Evolutionary conservation across 2,797 vertebrate genomes (phyloP).

Genomic region (Acrossocheilus fasciatus): DNA sequence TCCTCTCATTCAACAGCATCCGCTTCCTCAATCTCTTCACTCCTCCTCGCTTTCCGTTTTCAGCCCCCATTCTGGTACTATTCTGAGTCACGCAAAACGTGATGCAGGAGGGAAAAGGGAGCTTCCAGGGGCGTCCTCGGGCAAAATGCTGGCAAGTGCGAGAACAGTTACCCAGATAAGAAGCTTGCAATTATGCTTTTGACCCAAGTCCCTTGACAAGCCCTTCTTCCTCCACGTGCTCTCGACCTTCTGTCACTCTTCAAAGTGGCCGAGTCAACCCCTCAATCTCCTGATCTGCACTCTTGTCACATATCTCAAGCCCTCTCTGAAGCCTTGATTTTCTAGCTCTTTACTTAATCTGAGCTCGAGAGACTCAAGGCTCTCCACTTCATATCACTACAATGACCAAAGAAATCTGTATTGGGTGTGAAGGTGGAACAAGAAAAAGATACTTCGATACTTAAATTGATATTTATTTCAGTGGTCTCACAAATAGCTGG

Average conservation of each 20-base stretch:
- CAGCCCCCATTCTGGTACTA: neutral
- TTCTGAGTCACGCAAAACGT: constrained; percentile 30
- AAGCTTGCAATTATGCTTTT: constrained; percentile 21
- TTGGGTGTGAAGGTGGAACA: neutral
- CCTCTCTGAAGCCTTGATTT: constrained; percentile 24
- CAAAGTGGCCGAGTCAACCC: constrained; percentile 6
- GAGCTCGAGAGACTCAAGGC: constrained; percentile 6
- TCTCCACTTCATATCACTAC: neutral
- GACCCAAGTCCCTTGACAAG: constrained; percentile 8
- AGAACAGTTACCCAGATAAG: constrained; percentile 16
- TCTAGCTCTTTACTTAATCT: constrained; percentile 10
- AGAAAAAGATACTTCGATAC: neutral
- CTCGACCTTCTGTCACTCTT: constrained; percentile 5
- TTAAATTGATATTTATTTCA: neutral
- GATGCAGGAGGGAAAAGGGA: constrained; percentile 3
- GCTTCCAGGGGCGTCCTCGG: neutral
- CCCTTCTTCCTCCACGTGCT: neutral
- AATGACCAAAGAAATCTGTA: constrained; percentile 1
- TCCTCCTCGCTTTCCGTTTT: constrained; percentile 27
- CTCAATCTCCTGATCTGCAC: constrained; percentile 25
- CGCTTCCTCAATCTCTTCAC: constrained; percentile 13
- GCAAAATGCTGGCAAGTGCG: neutral
- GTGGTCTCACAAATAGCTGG: neutral
- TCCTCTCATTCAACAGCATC: constrained; percentile 42
- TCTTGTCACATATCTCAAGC: neutral